phyloP scores from a whole-genome alignment of 2,113 vertebrate species.

The Dolichotis patagonum region DNA sequence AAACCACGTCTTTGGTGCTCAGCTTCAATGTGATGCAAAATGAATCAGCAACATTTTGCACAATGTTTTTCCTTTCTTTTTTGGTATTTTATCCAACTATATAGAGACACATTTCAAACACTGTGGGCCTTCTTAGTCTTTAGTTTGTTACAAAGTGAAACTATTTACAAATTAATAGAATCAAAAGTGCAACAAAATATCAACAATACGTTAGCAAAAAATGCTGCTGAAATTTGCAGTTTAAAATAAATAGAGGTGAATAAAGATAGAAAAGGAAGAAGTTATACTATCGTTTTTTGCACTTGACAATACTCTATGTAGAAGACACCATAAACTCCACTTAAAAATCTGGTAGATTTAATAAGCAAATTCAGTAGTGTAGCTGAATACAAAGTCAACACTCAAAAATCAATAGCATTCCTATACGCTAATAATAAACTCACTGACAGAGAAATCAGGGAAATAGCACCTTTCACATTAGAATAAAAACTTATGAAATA shows the following conservation, averaged over 20 bases:
- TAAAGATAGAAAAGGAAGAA: no score
- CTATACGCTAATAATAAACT: no score
- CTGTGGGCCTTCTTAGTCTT: background rate
- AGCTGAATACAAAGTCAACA: no score
- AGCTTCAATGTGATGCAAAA: background rate
- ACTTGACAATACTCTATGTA: no score
- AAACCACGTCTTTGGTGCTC: background rate
- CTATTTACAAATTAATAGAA: slow-evolving; percentile 2
- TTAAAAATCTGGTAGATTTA: no score
- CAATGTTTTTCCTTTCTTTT: background rate
- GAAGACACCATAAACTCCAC: no score
- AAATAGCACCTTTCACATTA: no score
- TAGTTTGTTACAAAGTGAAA: background rate
- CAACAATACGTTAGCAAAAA: background rate
- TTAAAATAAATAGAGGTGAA: background rate
- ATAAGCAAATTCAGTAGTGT: no score
- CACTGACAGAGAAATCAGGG: no score
- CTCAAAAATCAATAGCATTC: no score
- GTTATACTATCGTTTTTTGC: no score
- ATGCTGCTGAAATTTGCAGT: background rate
- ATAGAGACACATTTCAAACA: background rate
- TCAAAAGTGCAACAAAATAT: background rate
- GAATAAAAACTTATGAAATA: no score
- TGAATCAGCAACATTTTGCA: background rate
- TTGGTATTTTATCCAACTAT: background rate